Evolutionary conservation across 2,888 invertebrate species (phyloP), one percentile per base, ranked within the genome.

Genomic region (Polia nebulosa): DNA sequence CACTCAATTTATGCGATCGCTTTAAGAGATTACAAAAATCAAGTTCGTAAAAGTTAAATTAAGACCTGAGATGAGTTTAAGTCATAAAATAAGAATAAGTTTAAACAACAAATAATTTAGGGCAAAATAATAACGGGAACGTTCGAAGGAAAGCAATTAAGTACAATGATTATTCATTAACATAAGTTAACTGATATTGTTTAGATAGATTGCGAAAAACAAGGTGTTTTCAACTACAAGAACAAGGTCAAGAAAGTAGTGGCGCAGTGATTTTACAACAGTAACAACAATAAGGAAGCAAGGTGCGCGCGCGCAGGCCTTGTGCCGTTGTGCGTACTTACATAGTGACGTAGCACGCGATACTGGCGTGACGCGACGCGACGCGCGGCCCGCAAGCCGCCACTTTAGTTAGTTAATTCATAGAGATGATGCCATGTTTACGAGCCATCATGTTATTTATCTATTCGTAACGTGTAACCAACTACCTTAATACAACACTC

Each of bases 301-400:
- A 81, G 76, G 71, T 72, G 85, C 88, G 89, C 90, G 87, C 86
- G 88, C 89, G 87, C 88, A 87, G 86, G 81, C 86, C 85, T 86
- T 86, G 86, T 85, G 82, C 83, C 76, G 81, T 85, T 84, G 89
- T 88, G 87, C 91, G 91, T 92, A 90, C 91, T 91, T 92, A 90
- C 87, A 90, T 88, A 79, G 85, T 94, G 94, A 94, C 94, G 94
- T 93, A 81, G 88, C 88, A 87, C 89, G 89, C 90, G 87, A 90
- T 89, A 87, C 81, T 86, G 85, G 83, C 88, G 88, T 92, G 93
- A 92, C 92, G 92, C 87, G 86, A 49, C 55, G 53, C 65, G 77
- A 72, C 68, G 68, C 45, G 65, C 60, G 67, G 45, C 25, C 22
- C 56, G 56, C 58, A 15, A 55, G 22, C 25, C 25, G 51, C 45